Evolutionary conservation across 2,888 invertebrate species (phyloP).

Genomic region (Margaritifera margaritifera): DNA sequence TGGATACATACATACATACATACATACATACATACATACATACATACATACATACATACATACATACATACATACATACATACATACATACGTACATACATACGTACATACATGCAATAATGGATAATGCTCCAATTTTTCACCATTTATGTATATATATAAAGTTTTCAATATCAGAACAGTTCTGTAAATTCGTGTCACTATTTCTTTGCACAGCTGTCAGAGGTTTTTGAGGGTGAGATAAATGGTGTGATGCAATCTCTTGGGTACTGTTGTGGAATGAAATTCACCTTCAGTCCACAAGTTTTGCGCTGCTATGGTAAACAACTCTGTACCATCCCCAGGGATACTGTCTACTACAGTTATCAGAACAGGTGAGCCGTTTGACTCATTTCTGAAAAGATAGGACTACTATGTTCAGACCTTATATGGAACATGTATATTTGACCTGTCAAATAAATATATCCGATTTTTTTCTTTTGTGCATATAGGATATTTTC

Average conservation of each 20-base stretch:
- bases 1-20: no score
- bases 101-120: no score
- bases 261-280: constrained; percentile 98
- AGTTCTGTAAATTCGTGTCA: background rate
- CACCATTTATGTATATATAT: no score
- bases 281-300: constrained; percentile 98
- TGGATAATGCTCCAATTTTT: no score
- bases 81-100: background rate
- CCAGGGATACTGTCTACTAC: constrained; percentile 97
- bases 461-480: background rate
- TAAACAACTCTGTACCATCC: constrained; percentile 94
- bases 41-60: no score
- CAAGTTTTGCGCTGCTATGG: constrained; percentile 99
- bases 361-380: constrained; percentile 97
- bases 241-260: constrained; percentile 99
- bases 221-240: constrained; percentile 97
- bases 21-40: no score
- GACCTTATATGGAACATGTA: background rate
- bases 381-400: background rate
- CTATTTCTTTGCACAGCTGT: constrained; percentile 79
- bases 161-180: background rate
- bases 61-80: no score
- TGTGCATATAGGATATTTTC: no score
- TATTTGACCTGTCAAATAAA: background rate
- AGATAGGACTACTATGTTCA: background rate